A percentile compares a stretch with the other conserved stretches of the same genome.
phyloP scores from a whole-genome alignment of 1,140 invertebrate species.

The Paralvinella palmiformis region DNA sequence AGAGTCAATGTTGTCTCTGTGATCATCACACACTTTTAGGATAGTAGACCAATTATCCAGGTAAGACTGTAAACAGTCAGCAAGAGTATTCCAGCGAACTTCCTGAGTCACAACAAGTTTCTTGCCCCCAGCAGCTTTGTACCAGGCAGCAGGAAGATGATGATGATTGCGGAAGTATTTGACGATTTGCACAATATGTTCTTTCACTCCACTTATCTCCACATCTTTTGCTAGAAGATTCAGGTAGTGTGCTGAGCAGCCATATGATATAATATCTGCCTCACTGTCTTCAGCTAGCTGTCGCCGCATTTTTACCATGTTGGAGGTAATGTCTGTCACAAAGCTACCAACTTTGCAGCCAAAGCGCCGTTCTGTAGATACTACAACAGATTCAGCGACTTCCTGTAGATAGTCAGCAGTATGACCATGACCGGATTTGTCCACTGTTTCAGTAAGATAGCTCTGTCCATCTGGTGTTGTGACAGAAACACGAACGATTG shows the following conservation, averaged over 20 bases:
- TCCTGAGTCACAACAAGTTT: not conserved
- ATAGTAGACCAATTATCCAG: conserved; percentile 1
- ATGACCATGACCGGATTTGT: not conserved
- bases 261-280: not conserved
- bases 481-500: too few relatives aligned
- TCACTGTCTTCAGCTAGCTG: not conserved
- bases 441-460: not conserved
- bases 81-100: conserved; percentile 2
- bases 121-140: not conserved
- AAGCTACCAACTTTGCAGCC: conserved; percentile 1
- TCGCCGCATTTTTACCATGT: not conserved
- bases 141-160: not conserved
- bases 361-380: not conserved
- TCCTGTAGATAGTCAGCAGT: conserved; percentile 1
- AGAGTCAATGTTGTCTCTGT: not conserved
- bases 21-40: not conserved
- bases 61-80: not conserved
- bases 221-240: conserved; percentile 1
- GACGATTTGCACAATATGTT: not conserved
- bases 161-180: not conserved
- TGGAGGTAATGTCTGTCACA: not conserved
- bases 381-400: not conserved
- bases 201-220: not conserved
- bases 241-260: conserved; percentile 2
- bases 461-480: not conserved